Conservation (phyloP, 2,888 invertebrate genomes). For the Microplitis deprimator region DNA sequence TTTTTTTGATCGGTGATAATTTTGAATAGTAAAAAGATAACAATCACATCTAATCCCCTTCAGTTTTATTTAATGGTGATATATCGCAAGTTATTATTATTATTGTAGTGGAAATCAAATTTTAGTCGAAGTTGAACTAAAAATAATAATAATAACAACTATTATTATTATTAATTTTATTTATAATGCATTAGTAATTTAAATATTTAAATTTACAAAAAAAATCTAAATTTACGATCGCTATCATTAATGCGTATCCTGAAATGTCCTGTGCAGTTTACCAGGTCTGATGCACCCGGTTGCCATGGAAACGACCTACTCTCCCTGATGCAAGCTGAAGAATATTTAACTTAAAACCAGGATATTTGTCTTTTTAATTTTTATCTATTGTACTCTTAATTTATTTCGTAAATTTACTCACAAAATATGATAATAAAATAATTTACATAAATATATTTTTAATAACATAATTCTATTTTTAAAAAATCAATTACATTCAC, state of each 20-base stretch:
- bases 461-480: neutral
- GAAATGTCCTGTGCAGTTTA: slow-evolving; percentile 44
- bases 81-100: too few relatives aligned
- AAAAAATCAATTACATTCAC: neutral
- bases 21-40: too few relatives aligned
- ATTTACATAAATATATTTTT: neutral
- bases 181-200: too few relatives aligned
- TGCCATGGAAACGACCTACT: slow-evolving; percentile 70
- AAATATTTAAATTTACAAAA: too few relatives aligned
- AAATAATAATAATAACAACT: too few relatives aligned
- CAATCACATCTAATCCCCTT: too few relatives aligned
- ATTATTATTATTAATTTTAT: too few relatives aligned
- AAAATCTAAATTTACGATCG: neutral
- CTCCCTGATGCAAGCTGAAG: slow-evolving; percentile 65
- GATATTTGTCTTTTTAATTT: slow-evolving; percentile 4
- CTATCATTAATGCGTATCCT: slow-evolving; percentile 30
- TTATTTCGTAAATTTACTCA: neutral
- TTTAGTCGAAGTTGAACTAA: too few relatives aligned
- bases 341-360: slow-evolving; percentile 36
- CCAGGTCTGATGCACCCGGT: slow-evolving; percentile 67
- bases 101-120: too few relatives aligned
- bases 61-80: too few relatives aligned
- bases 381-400: neutral
- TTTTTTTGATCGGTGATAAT: too few relatives aligned
- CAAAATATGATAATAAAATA: neutral